Evolutionary conservation across 2,797 vertebrate genomes (phyloP).

Genomic region (Anas bernieri): DNA sequence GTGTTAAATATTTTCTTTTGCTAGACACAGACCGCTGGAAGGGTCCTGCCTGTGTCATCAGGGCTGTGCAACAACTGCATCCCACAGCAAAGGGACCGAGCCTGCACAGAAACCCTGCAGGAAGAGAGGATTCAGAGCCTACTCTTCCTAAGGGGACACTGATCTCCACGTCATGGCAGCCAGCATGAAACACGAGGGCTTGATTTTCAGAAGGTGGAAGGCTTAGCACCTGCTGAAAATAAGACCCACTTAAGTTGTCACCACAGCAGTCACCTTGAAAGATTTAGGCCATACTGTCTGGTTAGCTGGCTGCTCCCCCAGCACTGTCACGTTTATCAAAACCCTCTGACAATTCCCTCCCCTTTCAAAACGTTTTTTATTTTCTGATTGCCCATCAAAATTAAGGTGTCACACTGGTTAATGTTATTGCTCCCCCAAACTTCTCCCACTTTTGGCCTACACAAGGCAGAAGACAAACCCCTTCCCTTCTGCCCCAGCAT

Average conservation of each 20-base stretch:
- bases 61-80: background rate
- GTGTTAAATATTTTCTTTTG: background rate
- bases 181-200: background rate
- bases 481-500: background rate
- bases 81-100: background rate
- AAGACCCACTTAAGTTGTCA: conserved; percentile 48
- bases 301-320: background rate
- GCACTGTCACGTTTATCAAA: background rate
- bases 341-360: background rate
- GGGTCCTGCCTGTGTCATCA: background rate
- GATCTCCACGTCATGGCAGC: background rate
- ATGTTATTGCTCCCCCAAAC: background rate
- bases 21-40: background rate
- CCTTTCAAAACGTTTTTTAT: background rate
- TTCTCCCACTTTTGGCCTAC: conserved; percentile 37
- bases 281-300: conserved; percentile 15
- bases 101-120: background rate
- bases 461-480: background rate
- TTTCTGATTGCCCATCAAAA: background rate
- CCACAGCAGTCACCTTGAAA: conserved; percentile 55
- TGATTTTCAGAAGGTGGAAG: conserved; percentile 51
- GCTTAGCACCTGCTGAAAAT: conserved; percentile 49
- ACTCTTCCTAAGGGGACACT: background rate
- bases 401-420: background rate
- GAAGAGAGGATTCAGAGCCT: background rate